A percentile compares a stretch with the other conserved stretches of the same genome.
Evolutionary conservation across 2,888 invertebrate genomes (phyloP).

Genomic region (Leptinotarsa haldemani): DNA sequence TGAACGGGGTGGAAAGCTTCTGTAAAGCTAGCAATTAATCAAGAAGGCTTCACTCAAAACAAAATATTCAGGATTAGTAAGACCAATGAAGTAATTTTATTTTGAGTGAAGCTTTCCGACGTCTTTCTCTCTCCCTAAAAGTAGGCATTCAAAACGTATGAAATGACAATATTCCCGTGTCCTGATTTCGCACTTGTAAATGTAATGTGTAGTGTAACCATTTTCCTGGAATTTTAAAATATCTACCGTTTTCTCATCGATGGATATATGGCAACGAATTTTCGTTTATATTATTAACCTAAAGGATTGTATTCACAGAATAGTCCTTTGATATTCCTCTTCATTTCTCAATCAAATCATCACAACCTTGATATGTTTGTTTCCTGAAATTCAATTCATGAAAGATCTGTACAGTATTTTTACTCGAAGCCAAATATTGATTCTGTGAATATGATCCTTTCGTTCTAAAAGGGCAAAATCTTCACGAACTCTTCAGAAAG

Average conservation of each 20-base stretch:
- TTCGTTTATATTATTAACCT: not conserved
- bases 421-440: not conserved
- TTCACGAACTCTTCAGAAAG: not conserved
- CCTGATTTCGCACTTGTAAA: slow-evolving; percentile 29
- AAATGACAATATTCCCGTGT: slow-evolving; percentile 27
- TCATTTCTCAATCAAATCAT: no score
- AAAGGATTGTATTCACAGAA: slow-evolving; percentile 6
- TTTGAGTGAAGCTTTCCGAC: not conserved
- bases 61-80: not conserved
- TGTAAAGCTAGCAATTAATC: not conserved
- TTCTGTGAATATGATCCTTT: not conserved
- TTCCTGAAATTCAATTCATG: not conserved
- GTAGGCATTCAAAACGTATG: slow-evolving; percentile 5
- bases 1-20: slow-evolving; percentile 20
- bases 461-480: not conserved
- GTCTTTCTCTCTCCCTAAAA: not conserved
- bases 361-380: not conserved
- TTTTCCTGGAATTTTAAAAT: slow-evolving; percentile 13
- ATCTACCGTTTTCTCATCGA: slow-evolving; percentile 27
- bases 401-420: no score
- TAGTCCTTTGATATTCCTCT: no score
- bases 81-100: not conserved
- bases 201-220: slow-evolving; percentile 26
- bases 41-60: not conserved
- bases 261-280: slow-evolving; percentile 35